These are phyloP conservation scores for Halichoeres trimaculatus DNA, from an alignment of 2,113 vertebrate genomes.

Conservation along the genomic window DNA sequence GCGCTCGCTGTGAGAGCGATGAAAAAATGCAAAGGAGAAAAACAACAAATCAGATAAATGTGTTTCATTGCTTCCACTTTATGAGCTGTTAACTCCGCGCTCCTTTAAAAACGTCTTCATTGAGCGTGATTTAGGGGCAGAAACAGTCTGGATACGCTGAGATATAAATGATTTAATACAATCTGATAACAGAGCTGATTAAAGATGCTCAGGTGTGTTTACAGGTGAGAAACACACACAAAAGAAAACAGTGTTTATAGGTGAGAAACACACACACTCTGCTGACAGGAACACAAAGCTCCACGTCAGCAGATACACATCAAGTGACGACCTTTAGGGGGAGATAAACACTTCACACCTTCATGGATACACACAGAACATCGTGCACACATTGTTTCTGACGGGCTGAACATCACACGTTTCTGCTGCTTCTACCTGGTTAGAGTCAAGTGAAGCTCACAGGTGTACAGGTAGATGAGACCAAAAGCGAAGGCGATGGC, in stretches of 20 bases:
- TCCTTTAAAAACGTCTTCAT: neutral
- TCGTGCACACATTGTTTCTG: too few species aligned
- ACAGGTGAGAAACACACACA: neutral
- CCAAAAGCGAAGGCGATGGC: constrained; percentile 90
- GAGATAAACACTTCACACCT: neutral
- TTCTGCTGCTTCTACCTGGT: constrained; percentile 84
- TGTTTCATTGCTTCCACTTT: neutral
- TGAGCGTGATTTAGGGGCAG: too few species aligned
- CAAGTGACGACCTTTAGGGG: neutral
- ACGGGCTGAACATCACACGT: too few species aligned
- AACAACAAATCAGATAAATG: neutral
- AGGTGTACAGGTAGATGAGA: constrained; percentile 93
- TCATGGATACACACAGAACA: neutral
- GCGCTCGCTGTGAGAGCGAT: constrained; percentile 11
- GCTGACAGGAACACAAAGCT: too few species aligned
- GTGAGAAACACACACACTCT: too few species aligned
- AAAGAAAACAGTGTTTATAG: too few species aligned
- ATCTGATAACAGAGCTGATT: neutral
- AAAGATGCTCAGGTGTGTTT: neutral
- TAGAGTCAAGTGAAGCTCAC: constrained; percentile 92
- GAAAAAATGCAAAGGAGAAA: neutral
- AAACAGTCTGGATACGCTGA: neutral
- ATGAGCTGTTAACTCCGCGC: neutral
- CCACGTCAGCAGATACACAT: neutral
- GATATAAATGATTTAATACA: neutral